A percentile compares a stretch with the other conserved stretches of the same genome.
Conservation (phyloP, 2,888 invertebrate genomes). For the Hymenopus coronatus region DNA sequence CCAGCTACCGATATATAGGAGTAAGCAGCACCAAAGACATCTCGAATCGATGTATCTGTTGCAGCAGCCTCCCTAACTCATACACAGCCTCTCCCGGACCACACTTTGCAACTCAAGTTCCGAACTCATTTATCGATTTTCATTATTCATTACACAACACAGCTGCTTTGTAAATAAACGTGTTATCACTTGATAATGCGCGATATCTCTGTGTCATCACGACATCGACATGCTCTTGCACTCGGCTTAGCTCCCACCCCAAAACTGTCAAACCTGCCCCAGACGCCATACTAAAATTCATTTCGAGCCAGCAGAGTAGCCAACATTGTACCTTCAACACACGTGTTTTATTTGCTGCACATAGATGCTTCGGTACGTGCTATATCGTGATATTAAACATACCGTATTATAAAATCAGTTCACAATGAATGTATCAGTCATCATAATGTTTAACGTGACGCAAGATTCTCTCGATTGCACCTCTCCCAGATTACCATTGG, state of each 20-base stretch:
- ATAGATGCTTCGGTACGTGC: not conserved
- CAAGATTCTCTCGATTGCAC: not conserved
- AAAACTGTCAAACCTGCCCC: constrained; percentile 23
- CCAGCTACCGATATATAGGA: not conserved
- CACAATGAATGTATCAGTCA: not conserved
- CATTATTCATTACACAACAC: not conserved
- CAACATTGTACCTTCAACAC: not conserved
- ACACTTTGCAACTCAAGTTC: not conserved
- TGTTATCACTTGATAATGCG: not conserved
- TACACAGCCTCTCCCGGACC: constrained; percentile 16
- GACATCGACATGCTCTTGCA: not conserved
- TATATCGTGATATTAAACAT: not conserved
- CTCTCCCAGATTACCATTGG: not conserved
- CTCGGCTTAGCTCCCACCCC: not conserved
- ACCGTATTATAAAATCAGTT: not conserved
- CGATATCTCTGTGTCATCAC: not conserved
- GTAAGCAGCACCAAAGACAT: not conserved
- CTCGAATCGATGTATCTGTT: constrained; percentile 15
- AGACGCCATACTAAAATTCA: constrained; percentile 22
- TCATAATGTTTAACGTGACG: too few relatives aligned
- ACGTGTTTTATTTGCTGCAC: not conserved
- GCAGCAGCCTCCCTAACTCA: not conserved
- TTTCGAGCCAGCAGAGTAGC: not conserved
- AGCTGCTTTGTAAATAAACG: not conserved
- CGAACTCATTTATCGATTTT: constrained; percentile 12